These are phyloP conservation scores for Nymphalis io DNA, from an alignment of 1,140 invertebrate genomes.

Conservation along the genomic window DNA sequence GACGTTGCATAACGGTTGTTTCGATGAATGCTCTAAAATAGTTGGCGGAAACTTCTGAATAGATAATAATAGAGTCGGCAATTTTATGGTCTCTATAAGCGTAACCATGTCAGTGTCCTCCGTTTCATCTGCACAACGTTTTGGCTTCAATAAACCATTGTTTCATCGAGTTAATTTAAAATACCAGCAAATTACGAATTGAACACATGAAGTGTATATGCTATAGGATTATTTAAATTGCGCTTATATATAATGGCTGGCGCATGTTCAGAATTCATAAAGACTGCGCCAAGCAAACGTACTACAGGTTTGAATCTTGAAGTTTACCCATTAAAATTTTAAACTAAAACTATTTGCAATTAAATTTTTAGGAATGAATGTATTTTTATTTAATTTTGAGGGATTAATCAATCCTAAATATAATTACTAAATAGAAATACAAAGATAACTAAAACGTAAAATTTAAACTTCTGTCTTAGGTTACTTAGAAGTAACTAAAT, in stretches of 20 bases:
- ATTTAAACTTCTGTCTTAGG: too few species aligned
- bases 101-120: conserved; percentile 65
- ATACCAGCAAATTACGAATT: conserved; percentile 31
- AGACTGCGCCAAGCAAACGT: conserved; percentile 12
- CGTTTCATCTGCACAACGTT: conserved; percentile 39
- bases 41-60: conserved; percentile 57
- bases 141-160: conserved; percentile 34
- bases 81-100: conserved; percentile 69
- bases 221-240: conserved; percentile 30
- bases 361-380: too few species aligned
- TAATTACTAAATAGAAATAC: too few species aligned
- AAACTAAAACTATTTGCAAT: neutral
- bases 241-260: conserved; percentile 23
- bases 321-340: neutral
- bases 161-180: conserved; percentile 3
- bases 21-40: conserved; percentile 48
- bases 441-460: too few species aligned
- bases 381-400: too few species aligned
- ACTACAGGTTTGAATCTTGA: neutral
- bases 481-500: too few species aligned
- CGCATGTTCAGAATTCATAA: conserved; percentile 27
- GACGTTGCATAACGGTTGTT: conserved; percentile 52
- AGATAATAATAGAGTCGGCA: conserved; percentile 55
- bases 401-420: too few species aligned
- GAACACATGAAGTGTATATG: too few species aligned